Base-by-base conservation (phyloP, 2,113 vertebrate genomes). In the Junco hyemalis region DNA sequence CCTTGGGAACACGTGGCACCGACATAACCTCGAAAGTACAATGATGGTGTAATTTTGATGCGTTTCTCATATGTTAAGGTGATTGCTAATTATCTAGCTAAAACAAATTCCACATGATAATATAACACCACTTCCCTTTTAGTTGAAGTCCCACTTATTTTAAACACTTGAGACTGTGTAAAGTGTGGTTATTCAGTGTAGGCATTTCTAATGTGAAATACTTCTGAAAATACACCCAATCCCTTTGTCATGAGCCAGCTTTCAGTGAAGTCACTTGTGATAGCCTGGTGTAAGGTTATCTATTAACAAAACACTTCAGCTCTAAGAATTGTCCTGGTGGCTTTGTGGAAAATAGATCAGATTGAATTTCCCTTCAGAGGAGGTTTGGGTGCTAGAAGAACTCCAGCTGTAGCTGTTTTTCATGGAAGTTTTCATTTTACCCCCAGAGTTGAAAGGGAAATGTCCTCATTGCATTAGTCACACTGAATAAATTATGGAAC, bases 321-420 rank as follows among this genome's bases (percentile, higher is more conserved):
- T 65, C 36, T 50, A 11, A 47, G 16, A 61, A 21, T 70, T 77
- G 23, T 65, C 14, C 33, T 63, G 50, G 33, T 83, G 44, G 68
- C 57, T 88, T 93, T 76, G n/a, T 48, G 57, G 45, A 21, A 48
- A 76, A 74, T 70, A 88, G 86, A 65, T 82, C 31, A 61, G 40
- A 38, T 20, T 0, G 0, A 40, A 38, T 83, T 35, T 92, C 13
- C 22, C 47, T 80, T 73, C 54, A n/a, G 68, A 40, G 59, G 45
- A 81, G 35, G 35, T 22, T 54, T 45, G 51, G 21, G 10, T 63
- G 12, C 35, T 81, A 66, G 25, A 26, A 70, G 44, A 93, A 54
- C 47, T 88, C 33, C 63, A 81, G 2, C 22, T 59, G 63, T 60
- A n/a, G 33, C 50, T 83, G 35, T 65, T 86, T 88, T 44, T 33